These are phyloP conservation scores for Lasioglossum baleicum DNA, from an alignment of 1,140 invertebrate species.

Conservation along the genomic window DNA sequence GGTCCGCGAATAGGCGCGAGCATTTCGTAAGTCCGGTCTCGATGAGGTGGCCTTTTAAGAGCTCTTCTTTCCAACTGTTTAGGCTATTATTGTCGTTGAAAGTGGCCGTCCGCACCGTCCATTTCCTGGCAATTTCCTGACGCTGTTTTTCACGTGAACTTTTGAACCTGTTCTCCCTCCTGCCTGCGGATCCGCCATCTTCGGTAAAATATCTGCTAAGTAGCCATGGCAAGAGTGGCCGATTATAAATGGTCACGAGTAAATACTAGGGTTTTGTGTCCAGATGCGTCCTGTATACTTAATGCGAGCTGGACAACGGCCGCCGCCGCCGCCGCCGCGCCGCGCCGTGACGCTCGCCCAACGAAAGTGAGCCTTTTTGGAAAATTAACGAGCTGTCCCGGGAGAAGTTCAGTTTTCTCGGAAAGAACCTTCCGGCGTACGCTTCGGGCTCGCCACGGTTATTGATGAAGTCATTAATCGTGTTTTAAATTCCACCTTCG, in stretches of 20 bases:
- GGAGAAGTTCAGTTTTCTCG: neutral
- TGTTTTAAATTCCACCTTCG: neutral
- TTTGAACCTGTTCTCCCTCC: constrained; percentile 59
- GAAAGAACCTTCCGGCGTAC: neutral
- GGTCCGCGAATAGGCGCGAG: constrained; percentile 7
- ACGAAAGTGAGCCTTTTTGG: constrained; percentile 30
- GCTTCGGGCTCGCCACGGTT: neutral
- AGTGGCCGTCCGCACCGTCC: constrained; percentile 58
- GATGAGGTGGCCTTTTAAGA: constrained; percentile 52
- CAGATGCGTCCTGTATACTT: constrained; percentile 72
- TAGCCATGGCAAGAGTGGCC: constrained; percentile 64
- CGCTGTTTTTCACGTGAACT: constrained; percentile 75
- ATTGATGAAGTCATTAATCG: neutral
- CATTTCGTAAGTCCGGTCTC: constrained; percentile 50
- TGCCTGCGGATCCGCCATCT: constrained; percentile 15
- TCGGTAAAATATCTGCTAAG: constrained; percentile 73
- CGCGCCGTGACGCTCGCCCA: constrained; percentile 19
- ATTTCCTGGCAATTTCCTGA: constrained; percentile 77
- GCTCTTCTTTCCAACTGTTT: constrained; percentile 55
- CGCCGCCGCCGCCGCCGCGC: too few relatives aligned
- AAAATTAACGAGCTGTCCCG: constrained; percentile 54
- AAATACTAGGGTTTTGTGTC: constrained; percentile 66
- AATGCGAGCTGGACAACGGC: constrained; percentile 41
- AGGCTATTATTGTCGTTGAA: constrained; percentile 57
- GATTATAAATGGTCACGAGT: constrained; percentile 72